phyloP scores from a whole-genome alignment of 2,797 vertebrate genomes.

The Sebastolobus alascanus region DNA sequence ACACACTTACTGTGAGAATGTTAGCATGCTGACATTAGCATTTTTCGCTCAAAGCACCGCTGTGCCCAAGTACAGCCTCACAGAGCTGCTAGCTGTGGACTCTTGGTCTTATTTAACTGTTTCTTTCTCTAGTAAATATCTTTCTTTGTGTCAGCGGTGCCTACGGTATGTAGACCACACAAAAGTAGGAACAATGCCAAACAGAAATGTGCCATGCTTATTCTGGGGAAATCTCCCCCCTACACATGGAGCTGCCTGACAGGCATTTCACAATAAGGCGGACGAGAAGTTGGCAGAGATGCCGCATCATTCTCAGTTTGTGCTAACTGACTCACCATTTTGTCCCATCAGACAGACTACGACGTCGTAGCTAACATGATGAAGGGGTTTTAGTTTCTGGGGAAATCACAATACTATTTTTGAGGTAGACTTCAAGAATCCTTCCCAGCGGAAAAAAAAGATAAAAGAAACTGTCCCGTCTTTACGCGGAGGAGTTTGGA shows the following conservation, averaged over 20 bases:
- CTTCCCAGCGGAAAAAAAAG: constrained; percentile 36
- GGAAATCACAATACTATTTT: constrained; percentile 54
- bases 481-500: constrained; percentile 19
- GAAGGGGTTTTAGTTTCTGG: constrained; percentile 57
- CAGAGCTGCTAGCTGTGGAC: not conserved
- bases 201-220: constrained; percentile 28
- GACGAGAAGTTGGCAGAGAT: constrained; percentile 42
- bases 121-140: not conserved
- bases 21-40: not conserved
- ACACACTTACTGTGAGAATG: not conserved
- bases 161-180: not conserved
- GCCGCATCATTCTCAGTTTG: constrained; percentile 52
- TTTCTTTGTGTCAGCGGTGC: constrained; percentile 7
- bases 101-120: not conserved
- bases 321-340: constrained; percentile 69
- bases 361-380: constrained; percentile 45
- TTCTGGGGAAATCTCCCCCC: constrained; percentile 11
- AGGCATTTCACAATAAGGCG: constrained; percentile 32
- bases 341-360: constrained; percentile 63
- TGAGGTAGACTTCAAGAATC: constrained; percentile 44
- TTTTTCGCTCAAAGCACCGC: not conserved
- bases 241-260: constrained; percentile 34
- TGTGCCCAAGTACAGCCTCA: not conserved
- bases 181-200: constrained; percentile 14
- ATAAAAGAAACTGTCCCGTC: constrained; percentile 32